Base-by-base conservation (phyloP, 2,888 invertebrate genomes). In the Drosophila nr. fundita region DNA sequence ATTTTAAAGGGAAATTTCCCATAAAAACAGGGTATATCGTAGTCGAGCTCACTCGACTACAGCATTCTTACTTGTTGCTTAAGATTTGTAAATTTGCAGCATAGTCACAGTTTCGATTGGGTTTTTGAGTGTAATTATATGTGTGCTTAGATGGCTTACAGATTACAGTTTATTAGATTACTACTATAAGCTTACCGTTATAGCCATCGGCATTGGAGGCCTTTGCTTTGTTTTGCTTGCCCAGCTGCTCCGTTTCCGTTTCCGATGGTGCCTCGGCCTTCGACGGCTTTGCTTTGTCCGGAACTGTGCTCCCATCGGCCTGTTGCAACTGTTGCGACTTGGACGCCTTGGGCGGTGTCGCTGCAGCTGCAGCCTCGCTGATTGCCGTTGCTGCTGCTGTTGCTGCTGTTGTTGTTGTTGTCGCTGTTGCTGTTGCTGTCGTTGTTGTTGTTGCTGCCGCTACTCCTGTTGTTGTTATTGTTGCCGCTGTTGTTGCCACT, bases 401-500 rank as follows among this genome's bases (percentile, higher is more conserved):
- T 24, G 53, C 36, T n/a, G 29, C 1, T 48, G 48, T 0, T 5
- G 49, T 0, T 5, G 29, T 1, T 11, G 49, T 1, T n/a, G 29
- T 3, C 0, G 49, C 1, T 29, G 49, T 11, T 4, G 50, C 2
- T 29, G 52, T 8, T 48, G 52, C 1, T 21, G 52, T 36, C 13
- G 77, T 36, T 27, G 65, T 27, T 40, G 34, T 2, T 11, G 42
- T 66, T 18, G 76, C 60, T 57, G 80, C 74, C 60, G 40, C 30
- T 42, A 71, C 55, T 54, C 50, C 48, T 36, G 71, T 36, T 42
- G 71, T 36, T 27, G 65, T 27, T 40, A 73, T 55, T 59, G 73
- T 92, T 92, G 83, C 92, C 92, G 54, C n/a, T 15, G 55, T 13
- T 21, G 55, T 27, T 29, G 40, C 2, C 21, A n/a, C n/a, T 38